These are phyloP conservation scores for Scaptomyza montana DNA, from an alignment of 1,140 invertebrate genomes.

Conservation along the genomic window DNA sequence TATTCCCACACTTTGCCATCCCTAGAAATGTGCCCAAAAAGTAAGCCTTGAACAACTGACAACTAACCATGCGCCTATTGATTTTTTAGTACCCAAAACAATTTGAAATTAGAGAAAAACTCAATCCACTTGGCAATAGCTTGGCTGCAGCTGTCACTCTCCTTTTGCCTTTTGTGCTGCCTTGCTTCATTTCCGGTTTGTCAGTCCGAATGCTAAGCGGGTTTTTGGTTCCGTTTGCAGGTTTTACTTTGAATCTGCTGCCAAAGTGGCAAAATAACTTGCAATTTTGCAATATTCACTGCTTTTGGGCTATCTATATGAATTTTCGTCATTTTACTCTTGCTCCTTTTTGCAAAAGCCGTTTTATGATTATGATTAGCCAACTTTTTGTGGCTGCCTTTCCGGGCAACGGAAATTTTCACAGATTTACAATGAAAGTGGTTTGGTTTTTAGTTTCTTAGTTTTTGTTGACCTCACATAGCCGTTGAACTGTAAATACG, in stretches of 20 bases:
- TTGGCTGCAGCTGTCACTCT: constrained; percentile 38
- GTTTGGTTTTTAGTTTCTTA: not conserved
- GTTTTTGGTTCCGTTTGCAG: constrained; percentile 9
- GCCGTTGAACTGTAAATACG: constrained; percentile 38
- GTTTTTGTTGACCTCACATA: constrained; percentile 4
- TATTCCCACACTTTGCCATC: not conserved
- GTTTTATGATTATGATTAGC: constrained; percentile 37
- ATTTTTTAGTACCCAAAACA: constrained; percentile 30
- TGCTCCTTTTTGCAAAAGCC: not conserved
- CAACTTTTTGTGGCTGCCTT: constrained; percentile 44
- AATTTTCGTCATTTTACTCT: constrained; percentile 6
- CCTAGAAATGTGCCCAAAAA: not conserved
- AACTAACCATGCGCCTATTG: constrained; percentile 25
- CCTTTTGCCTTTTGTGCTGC: constrained; percentile 20
- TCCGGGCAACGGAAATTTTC: constrained; percentile 27
- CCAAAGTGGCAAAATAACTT: constrained; percentile 3
- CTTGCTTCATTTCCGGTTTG: constrained; percentile 58
- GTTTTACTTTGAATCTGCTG: constrained; percentile 8
- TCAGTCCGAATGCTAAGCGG: constrained; percentile 21
- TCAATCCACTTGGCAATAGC: constrained; percentile 1
- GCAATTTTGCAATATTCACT: constrained; percentile 27
- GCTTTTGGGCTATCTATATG: constrained; percentile 30
- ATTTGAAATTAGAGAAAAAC: constrained; percentile 27
- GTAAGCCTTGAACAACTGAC: constrained; percentile 26
- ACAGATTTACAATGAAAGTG: constrained; percentile 6